Conservation (phyloP, 2,797 vertebrate genomes). For the Cryptoblepharus egeriae region DNA sequence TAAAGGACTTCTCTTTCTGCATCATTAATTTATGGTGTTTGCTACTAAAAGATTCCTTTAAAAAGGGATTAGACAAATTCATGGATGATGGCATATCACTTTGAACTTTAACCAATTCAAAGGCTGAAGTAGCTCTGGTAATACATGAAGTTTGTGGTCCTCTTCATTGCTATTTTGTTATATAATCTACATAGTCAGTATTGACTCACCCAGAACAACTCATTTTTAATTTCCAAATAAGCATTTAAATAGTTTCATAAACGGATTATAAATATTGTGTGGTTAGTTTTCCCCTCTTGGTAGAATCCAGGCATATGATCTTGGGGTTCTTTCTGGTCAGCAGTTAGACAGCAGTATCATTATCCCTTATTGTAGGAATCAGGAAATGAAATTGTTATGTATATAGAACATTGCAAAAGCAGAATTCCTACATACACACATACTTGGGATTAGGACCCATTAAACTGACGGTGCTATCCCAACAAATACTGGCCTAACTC, state of each 20-base stretch:
- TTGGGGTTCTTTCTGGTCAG: background rate
- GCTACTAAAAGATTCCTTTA: too few relatives aligned
- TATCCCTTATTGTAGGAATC: background rate
- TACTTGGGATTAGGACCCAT: too few relatives aligned
- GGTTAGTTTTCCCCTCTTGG: background rate
- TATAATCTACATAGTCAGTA: background rate
- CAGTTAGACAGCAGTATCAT: background rate
- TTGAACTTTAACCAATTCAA: background rate
- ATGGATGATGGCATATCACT: too few relatives aligned
- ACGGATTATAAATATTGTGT: background rate
- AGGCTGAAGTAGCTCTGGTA: background rate
- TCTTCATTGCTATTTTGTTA: background rate
- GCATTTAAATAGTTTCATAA: background rate
- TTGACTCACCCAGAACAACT: slow-evolving; percentile 2
- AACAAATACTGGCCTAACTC: too few relatives aligned
- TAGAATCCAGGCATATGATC: background rate
- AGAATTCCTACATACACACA: too few relatives aligned
- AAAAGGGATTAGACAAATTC: too few relatives aligned
- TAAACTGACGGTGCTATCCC: too few relatives aligned
- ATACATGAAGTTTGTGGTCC: background rate
- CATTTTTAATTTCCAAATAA: slow-evolving; percentile 10
- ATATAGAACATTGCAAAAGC: too few relatives aligned
- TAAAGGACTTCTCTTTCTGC: too few relatives aligned
- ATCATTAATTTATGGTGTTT: too few relatives aligned
- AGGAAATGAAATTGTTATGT: background rate